Evolutionary conservation across 1,140 invertebrate species (phyloP).

Genomic region (Brachionus angularis): DNA sequence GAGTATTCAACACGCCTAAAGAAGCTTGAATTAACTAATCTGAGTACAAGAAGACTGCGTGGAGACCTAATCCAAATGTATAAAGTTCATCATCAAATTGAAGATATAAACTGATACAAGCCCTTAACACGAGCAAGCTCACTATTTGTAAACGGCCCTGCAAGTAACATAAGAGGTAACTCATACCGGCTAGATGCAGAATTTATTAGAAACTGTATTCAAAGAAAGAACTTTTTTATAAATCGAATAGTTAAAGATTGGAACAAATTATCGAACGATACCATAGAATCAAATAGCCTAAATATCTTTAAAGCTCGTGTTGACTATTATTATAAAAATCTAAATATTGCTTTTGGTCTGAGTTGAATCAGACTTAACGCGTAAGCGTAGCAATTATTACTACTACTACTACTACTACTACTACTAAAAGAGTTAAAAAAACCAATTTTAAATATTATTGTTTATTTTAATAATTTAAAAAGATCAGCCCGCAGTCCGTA

Average conservation of each 20-base stretch:
- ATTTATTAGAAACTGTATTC: constrained; percentile 1
- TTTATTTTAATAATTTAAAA: no score
- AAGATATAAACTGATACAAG: not conserved
- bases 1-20: not conserved
- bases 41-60: not conserved
- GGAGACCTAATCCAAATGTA: constrained; percentile 7
- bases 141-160: no score
- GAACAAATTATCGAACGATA: not conserved
- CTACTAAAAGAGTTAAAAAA: no score
- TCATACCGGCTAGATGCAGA: not conserved
- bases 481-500: no score
- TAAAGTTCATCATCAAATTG: not conserved
- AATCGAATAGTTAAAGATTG: not conserved
- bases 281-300: not conserved
- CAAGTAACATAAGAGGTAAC: constrained; percentile 3
- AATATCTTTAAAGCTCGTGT: not conserved
- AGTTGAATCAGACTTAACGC: not conserved
- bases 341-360: not conserved
- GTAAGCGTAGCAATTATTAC: constrained; percentile 2
- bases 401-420: constrained; percentile 6
- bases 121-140: not conserved
- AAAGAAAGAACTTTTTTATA: no score
- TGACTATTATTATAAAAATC: not conserved
- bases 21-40: not conserved
- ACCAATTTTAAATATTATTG: no score